Evolutionary conservation across 2,797 vertebrate species (phyloP).

Genomic region (Hafferia zeledoni): DNA sequence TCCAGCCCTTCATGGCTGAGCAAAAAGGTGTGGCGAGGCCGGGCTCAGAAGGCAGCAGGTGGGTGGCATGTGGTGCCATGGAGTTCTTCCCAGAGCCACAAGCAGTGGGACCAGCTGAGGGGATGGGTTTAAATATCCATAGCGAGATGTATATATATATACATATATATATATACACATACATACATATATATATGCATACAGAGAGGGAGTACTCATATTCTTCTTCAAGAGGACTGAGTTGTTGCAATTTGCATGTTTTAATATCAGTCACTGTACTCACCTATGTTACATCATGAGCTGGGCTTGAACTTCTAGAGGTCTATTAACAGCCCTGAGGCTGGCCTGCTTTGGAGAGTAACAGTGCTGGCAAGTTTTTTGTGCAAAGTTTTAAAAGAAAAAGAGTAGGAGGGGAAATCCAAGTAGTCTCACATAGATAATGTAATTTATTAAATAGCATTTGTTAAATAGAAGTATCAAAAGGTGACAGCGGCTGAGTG

Average conservation of each 20-base stretch:
- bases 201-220: accelerated
- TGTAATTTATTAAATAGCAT: background rate
- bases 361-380: background rate
- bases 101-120: background rate
- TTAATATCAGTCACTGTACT: accelerated
- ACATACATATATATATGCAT: background rate
- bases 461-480: background rate
- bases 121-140: background rate
- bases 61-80: background rate
- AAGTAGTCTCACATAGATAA: background rate
- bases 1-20: background rate
- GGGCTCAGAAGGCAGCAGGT: background rate
- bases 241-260: background rate
- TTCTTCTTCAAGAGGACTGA: background rate
- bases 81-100: background rate
- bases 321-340: background rate
- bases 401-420: background rate
- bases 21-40: accelerated
- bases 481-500: background rate
- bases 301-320: background rate
- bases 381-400: background rate
- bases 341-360: background rate
- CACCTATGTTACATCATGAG: background rate
- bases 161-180: accelerated
- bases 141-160: accelerated